phyloP scores from a whole-genome alignment of 1,140 invertebrate species.

The Zophobas morio region DNA sequence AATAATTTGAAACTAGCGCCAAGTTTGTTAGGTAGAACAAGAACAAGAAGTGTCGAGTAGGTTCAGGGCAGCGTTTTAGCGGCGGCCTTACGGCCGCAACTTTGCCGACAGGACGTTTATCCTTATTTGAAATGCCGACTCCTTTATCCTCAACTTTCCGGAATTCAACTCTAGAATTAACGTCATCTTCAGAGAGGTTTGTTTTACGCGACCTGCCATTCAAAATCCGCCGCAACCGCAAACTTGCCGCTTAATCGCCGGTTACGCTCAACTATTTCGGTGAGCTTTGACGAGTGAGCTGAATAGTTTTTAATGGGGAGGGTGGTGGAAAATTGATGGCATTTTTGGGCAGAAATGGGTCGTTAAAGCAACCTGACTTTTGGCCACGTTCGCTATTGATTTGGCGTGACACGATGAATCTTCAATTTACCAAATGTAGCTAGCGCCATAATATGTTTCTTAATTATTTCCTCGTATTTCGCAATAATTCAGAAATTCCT shows the following conservation, averaged over 20 bases:
- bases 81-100: not conserved
- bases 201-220: constrained; percentile 42
- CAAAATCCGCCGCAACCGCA: constrained; percentile 22
- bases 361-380: too few relatives aligned
- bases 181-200: constrained; percentile 26
- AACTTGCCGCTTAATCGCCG: constrained; percentile 6
- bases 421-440: too few relatives aligned
- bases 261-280: constrained; percentile 20
- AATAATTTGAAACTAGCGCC: constrained; percentile 43
- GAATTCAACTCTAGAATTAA: constrained; percentile 13
- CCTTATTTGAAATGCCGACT: constrained; percentile 19
- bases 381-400: too few relatives aligned
- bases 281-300: not conserved
- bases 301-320: constrained; percentile 27
- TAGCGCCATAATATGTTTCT: too few relatives aligned
- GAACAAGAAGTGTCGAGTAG: constrained; percentile 12
- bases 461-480: not conserved
- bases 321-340: not conserved
- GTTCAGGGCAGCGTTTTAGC: not conserved
- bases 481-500: constrained; percentile 1
- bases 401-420: too few relatives aligned
- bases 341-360: not conserved
- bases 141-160: constrained; percentile 29
- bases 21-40: constrained; percentile 24
- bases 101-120: constrained; percentile 1